These are phyloP conservation scores for Pteromalus puparum DNA, from an alignment of 1,140 invertebrate genomes.

Conservation along the genomic window DNA sequence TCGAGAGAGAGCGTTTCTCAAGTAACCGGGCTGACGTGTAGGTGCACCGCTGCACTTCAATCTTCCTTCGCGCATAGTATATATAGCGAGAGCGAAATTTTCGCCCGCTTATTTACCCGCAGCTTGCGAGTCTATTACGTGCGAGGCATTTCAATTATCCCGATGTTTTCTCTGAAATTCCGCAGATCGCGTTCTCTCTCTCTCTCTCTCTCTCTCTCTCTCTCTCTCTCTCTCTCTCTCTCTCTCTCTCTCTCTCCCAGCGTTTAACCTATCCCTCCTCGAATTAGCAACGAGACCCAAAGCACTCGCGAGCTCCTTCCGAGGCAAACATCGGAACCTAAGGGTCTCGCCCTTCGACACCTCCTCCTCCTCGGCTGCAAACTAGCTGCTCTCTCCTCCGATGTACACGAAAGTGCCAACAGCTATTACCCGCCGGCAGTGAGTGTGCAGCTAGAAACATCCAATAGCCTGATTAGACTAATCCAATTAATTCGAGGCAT, in stretches of 20 bases:
- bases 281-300: not conserved
- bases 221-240: too few relatives aligned
- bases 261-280: not conserved
- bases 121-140: too few relatives aligned
- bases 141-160: too few relatives aligned
- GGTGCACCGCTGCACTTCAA: not conserved
- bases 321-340: not conserved
- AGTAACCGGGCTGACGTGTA: not conserved
- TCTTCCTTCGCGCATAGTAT: not conserved
- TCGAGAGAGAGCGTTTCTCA: not conserved
- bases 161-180: too few relatives aligned
- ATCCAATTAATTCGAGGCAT: not conserved
- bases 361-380: too few relatives aligned
- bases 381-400: not conserved
- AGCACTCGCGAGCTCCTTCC: not conserved
- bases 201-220: too few relatives aligned
- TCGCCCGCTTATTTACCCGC: not conserved
- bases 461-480: slow-evolving; percentile 1
- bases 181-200: too few relatives aligned
- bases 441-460: not conserved
- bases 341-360: not conserved
- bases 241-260: too few relatives aligned
- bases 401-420: not conserved
- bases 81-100: not conserved
- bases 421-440: not conserved